These are phyloP conservation scores for Steinernema carpocapsae DNA, from an alignment of 2,888 invertebrate genomes.

Conservation along the genomic window DNA sequence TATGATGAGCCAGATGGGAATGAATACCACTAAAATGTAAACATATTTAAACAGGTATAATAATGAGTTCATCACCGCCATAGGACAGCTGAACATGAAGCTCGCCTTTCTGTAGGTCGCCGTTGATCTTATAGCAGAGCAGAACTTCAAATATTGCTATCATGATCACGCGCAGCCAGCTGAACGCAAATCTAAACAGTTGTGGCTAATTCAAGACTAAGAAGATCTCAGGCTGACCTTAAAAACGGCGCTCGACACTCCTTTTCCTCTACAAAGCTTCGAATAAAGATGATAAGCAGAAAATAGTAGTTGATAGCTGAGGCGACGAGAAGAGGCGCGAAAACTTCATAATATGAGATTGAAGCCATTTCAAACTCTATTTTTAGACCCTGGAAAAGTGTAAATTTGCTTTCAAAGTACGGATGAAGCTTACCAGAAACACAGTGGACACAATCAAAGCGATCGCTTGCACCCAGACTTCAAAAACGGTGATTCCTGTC, in stretches of 20 bases:
- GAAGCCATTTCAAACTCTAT: slow-evolving; percentile 37
- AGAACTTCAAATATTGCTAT: slow-evolving; percentile 49
- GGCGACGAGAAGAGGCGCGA: slow-evolving; percentile 87
- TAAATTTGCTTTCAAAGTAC: slow-evolving; percentile 39
- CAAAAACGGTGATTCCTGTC: slow-evolving; percentile 92
- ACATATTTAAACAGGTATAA: neutral
- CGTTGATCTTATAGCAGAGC: slow-evolving; percentile 57
- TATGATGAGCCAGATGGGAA: slow-evolving; percentile 9
- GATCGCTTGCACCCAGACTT: slow-evolving; percentile 88
- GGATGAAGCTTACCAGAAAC: slow-evolving; percentile 74
- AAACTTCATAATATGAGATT: slow-evolving; percentile 85
- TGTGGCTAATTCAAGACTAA: neutral
- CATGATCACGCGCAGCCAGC: slow-evolving; percentile 48
- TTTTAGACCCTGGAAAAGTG: slow-evolving; percentile 45
- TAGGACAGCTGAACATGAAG: neutral
- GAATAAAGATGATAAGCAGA: slow-evolving; percentile 89
- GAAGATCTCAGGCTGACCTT: slow-evolving; percentile 42
- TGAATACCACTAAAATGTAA: neutral
- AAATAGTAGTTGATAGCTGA: slow-evolving; percentile 93
- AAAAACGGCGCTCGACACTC: slow-evolving; percentile 72
- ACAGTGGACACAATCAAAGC: slow-evolving; percentile 84
- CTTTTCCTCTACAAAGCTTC: slow-evolving; percentile 82
- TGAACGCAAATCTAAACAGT: slow-evolving; percentile 48
- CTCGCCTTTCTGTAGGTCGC: slow-evolving; percentile 41
- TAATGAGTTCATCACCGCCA: neutral